Evolutionary conservation across 64 coral and sea anemone species (phyloP).

Genomic region (Exaiptasia diaphana): DNA sequence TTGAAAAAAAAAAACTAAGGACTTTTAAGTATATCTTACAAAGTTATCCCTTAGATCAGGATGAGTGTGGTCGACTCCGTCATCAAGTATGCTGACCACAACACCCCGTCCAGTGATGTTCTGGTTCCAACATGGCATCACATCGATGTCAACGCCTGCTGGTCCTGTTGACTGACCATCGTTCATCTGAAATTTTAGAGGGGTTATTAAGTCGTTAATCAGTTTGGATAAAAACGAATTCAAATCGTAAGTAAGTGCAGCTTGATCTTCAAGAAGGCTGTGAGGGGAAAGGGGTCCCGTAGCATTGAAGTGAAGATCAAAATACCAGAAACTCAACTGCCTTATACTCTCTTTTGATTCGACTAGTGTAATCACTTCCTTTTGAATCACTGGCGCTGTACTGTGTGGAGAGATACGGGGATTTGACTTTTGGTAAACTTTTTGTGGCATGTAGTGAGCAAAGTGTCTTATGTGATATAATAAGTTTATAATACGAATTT

Average conservation of each 20-base stretch:
- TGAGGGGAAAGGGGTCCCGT: neutral
- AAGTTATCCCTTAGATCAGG: slow-evolving; percentile 92
- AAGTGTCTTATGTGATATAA: no score
- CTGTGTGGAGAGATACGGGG: no score
- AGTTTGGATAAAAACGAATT: no score
- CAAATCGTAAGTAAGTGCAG: no score
- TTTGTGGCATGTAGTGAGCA: no score
- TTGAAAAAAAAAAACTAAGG: no score
- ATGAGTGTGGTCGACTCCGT: slow-evolving; percentile 91
- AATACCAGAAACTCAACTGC: neutral
- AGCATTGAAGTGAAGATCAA: neutral
- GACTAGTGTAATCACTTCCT: no score
- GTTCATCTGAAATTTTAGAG: slow-evolving; percentile 88
- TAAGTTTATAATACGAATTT: no score
- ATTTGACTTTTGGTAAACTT: no score
- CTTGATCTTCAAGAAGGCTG: neutral
- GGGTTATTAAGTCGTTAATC: no score
- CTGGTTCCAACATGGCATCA: slow-evolving; percentile 79
- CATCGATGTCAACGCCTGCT: slow-evolving; percentile 87
- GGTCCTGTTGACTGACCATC: slow-evolving; percentile 93
- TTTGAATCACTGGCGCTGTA: no score
- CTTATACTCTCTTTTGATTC: no score
- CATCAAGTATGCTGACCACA: slow-evolving; percentile 94
- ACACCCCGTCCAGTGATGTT: slow-evolving; percentile 92
- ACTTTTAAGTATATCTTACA: slow-evolving; percentile 56